A percentile compares a stretch with the other conserved stretches of the same genome.
Evolutionary conservation across 2,888 invertebrate genomes (phyloP).

Genomic region (Sinodicranocentrus sp.): DNA sequence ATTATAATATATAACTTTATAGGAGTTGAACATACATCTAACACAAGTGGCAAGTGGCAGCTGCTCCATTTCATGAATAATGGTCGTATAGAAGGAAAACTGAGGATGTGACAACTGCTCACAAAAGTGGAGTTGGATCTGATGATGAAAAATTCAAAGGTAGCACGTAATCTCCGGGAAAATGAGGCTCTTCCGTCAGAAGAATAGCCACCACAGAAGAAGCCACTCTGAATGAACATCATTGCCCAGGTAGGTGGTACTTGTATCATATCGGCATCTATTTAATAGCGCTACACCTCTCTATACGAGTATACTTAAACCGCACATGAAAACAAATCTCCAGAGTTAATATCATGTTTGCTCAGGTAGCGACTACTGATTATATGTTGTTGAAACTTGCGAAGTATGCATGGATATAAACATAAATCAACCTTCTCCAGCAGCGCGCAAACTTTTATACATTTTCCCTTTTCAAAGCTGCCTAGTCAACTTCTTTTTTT

Average conservation of each 20-base stretch:
- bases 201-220: background rate
- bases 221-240: background rate
- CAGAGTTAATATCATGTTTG: background rate
- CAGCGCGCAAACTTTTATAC: no score
- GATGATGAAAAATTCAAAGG: constrained; percentile 57
- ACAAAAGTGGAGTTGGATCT: constrained; percentile 4
- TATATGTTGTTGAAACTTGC: no score
- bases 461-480: background rate
- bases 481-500: background rate
- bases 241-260: constrained; percentile 1
- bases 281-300: no score
- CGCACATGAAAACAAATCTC: no score
- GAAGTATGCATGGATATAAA: no score
- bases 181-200: constrained; percentile 27
- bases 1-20: background rate
- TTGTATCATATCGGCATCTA: no score
- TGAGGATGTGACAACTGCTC: constrained; percentile 11
- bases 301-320: no score
- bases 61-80: constrained; percentile 5
- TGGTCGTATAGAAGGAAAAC: background rate
- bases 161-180: constrained; percentile 47
- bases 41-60: constrained; percentile 1
- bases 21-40: background rate
- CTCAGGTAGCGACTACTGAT: background rate
- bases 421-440: no score